These are phyloP conservation scores for Andrena marginata DNA, from an alignment of 2,888 invertebrate species.

Conservation along the genomic window DNA sequence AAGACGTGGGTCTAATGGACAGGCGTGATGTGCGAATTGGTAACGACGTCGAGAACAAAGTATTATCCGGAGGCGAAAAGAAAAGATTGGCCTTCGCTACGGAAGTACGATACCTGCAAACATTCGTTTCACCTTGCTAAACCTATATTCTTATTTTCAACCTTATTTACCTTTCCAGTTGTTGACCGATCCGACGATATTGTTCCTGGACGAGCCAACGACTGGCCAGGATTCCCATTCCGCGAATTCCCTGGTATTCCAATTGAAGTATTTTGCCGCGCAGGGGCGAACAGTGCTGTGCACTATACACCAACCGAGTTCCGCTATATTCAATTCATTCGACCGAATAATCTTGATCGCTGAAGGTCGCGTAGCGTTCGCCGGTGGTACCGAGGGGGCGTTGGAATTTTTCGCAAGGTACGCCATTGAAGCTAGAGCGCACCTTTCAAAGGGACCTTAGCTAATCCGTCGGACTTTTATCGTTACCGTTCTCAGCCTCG, in stretches of 20 bases:
- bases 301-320: slow-evolving; percentile 98
- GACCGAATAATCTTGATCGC: slow-evolving; percentile 92
- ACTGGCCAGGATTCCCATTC: slow-evolving; percentile 97
- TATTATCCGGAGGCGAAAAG: slow-evolving; percentile 97
- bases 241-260: slow-evolving; percentile 92
- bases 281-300: slow-evolving; percentile 95
- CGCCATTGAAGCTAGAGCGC: neutral
- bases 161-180: slow-evolving; percentile 85
- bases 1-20: slow-evolving; percentile 90
- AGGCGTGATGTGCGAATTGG: slow-evolving; percentile 92
- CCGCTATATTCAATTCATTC: slow-evolving; percentile 94
- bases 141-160: neutral
- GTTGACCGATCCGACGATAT: slow-evolving; percentile 94
- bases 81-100: slow-evolving; percentile 97
- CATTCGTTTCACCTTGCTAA: neutral
- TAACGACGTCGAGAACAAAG: slow-evolving; percentile 89
- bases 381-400: slow-evolving; percentile 90
- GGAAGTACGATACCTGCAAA: slow-evolving; percentile 87
- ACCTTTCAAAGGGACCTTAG: neutral
- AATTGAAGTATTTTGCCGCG: slow-evolving; percentile 89
- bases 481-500: slow-evolving; percentile 86
- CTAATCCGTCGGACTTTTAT: neutral
- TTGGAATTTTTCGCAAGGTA: slow-evolving; percentile 90
- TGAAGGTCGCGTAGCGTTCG: slow-evolving; percentile 94
- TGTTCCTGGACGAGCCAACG: slow-evolving; percentile 98